Evolutionary conservation across 1,140 invertebrate genomes (phyloP), one percentile per base, ranked within the genome.

Genomic region (Archegozetes longisetosus): DNA sequence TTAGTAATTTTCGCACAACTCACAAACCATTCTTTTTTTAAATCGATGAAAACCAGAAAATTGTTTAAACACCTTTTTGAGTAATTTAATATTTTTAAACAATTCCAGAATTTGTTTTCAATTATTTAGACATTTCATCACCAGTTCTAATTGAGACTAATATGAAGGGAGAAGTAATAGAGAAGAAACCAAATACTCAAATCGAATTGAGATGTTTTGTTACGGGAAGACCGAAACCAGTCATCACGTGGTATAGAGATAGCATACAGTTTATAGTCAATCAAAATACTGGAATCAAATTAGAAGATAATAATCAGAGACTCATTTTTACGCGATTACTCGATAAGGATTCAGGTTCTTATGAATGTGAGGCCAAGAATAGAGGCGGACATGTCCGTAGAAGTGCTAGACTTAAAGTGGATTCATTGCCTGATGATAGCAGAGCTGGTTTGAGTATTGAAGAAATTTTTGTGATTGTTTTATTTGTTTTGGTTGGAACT

Each of bases 131-230:
- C 17, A 23, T 58, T 28, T 50, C 20, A 17, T 1, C 48, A 49
- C 64, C 64, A 20, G 32, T 22, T 48, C 56, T 62, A 24, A 25
- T 55, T 12, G 53, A 64, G 9, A 66, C 66, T 1, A 67, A 67
- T 55, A 58, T 67, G 65, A 58, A 58, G 13, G 58, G 49, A 22
- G 20, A 59, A 29, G 17, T 62, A 25, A 40, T 59, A 25, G 55
- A 59, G 17, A 48, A 40, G 13, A n/a, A 53, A n/a, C 61, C 53
- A 12, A 60, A 64, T 1, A 27, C 54, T 3, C 23, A 49, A n/a
- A 46, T 64, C 24, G 62, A 68, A 32, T 65, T 68, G 23, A 52
- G 52, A 17, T 68, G 67, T 32, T 52, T 56, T n/a, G 54, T 55
- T 2, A 53, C 25, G 25, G 67, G 67, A 0, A 53, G 55, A 26